Percentiles rank a stretch among this genome's conserved stretches.
phyloP scores from a whole-genome alignment of 1,140 invertebrate species.

The Pygmarrhopalites habei region DNA sequence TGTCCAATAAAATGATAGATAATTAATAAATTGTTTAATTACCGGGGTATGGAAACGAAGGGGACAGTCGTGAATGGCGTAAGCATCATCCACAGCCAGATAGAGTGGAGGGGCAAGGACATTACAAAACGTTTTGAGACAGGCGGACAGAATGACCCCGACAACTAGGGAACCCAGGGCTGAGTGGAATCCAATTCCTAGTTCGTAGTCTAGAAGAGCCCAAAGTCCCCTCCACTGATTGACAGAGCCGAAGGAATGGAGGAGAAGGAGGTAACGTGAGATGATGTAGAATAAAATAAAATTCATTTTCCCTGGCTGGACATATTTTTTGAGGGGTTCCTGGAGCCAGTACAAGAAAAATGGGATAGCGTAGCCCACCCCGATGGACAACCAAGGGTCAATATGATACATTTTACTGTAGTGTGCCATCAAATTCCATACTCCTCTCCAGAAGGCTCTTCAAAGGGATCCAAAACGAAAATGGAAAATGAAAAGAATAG shows the following conservation, averaged over 20 bases:
- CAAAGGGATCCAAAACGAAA: too few relatives aligned
- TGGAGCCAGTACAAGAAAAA: slow-evolving; percentile 32
- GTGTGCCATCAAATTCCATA: slow-evolving; percentile 42
- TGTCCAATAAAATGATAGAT: too few relatives aligned
- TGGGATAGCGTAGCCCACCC: slow-evolving; percentile 39
- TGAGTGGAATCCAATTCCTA: slow-evolving; percentile 21
- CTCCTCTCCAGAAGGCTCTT: slow-evolving; percentile 44
- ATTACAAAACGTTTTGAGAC: slow-evolving; percentile 41
- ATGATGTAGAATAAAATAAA: slow-evolving; percentile 31
- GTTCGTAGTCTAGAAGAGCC: slow-evolving; percentile 18
- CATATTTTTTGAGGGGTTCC: slow-evolving; percentile 21
- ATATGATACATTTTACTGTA: slow-evolving; percentile 33
- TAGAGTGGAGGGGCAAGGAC: slow-evolving; percentile 43
- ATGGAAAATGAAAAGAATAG: too few relatives aligned
- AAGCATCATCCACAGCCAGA: slow-evolving; percentile 39
- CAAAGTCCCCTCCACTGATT: slow-evolving; percentile 39
- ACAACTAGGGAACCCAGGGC: slow-evolving; percentile 23
- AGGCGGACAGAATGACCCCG: slow-evolving; percentile 35
- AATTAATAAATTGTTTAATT: too few relatives aligned
- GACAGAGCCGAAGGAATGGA: slow-evolving; percentile 33
- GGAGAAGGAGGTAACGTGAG: slow-evolving; percentile 25
- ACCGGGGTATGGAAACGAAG: slow-evolving; percentile 32
- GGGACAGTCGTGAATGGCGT: slow-evolving; percentile 34
- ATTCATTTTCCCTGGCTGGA: slow-evolving; percentile 20
- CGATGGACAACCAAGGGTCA: slow-evolving; percentile 39